A percentile compares a stretch with the other conserved stretches of the same genome.
Evolutionary conservation across 2,113 vertebrate species (phyloP).

Genomic region (Cottus gobio): DNA sequence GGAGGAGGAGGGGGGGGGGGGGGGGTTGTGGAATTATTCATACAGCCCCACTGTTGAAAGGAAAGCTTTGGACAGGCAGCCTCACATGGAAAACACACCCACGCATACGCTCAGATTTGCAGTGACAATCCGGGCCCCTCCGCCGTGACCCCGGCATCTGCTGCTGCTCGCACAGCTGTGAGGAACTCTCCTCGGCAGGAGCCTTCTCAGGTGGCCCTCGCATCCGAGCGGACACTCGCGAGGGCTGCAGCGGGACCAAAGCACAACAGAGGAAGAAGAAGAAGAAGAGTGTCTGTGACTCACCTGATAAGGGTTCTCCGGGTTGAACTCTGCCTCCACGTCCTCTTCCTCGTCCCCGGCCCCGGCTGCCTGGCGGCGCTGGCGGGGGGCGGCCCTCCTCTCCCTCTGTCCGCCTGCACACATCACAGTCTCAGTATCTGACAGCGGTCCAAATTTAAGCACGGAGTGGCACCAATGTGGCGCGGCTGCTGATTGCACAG

Average conservation of each 20-base stretch:
- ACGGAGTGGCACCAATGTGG: slow-evolving; percentile 49
- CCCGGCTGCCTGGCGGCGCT: slow-evolving; percentile 75
- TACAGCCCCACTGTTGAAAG: slow-evolving; percentile 64
- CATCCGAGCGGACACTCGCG: slow-evolving; percentile 66
- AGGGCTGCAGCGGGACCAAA: not conserved
- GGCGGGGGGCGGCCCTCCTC: slow-evolving; percentile 84
- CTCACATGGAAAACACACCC: slow-evolving; percentile 45
- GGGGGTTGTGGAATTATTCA: slow-evolving; percentile 73
- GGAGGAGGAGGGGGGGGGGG: slow-evolving; percentile 6
- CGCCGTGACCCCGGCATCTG: slow-evolving; percentile 79
- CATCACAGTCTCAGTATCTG: slow-evolving; percentile 59
- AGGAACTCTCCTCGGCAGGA: slow-evolving; percentile 43
- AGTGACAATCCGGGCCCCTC: slow-evolving; percentile 67
- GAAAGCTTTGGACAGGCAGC: slow-evolving; percentile 72
- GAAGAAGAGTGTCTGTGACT: slow-evolving; percentile 64
- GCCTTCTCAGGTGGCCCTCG: slow-evolving; percentile 49
- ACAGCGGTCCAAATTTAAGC: slow-evolving; percentile 61
- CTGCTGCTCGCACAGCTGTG: slow-evolving; percentile 71
- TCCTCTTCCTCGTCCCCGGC: slow-evolving; percentile 71
- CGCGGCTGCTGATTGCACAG: slow-evolving; percentile 37
- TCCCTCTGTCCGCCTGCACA: slow-evolving; percentile 86
- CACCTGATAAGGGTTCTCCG: slow-evolving; percentile 93
- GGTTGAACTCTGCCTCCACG: slow-evolving; percentile 83
- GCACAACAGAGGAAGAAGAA: not conserved
- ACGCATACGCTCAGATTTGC: slow-evolving; percentile 66